Base-by-base conservation (phyloP, 2,797 vertebrate genomes). In the Danio tinwini region DNA sequence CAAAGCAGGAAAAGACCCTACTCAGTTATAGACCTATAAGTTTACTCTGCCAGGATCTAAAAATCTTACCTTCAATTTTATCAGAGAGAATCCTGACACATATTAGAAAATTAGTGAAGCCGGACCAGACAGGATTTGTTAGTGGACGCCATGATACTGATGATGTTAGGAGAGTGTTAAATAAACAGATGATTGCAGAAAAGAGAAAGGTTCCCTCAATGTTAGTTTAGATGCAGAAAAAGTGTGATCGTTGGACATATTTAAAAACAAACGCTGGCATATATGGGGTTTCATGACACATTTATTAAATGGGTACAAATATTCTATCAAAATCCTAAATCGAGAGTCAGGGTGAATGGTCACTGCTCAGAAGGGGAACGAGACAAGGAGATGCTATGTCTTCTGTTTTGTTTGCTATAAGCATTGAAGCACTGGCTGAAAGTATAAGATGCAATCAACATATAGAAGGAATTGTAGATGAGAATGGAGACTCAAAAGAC, bases 401-500 rank as follows among this genome's bases (percentile, higher is more conserved):
- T 39, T 83, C 80, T 11, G 65, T 40, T 17, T 63, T 83, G n/a
- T 83, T 85, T 6, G 39, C 49, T 4, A 49, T 82, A 3, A 76
- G 76, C 11, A 80, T 83, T 56, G 72, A 85, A 52, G 80, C 63
- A 6, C 11, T 81, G 2, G 78, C 82, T 6, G 56, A 85, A 58
- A 7, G 78, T 9, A 81, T 83, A 61, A 79, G 62, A 55, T 45
- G 62, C 16, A 64, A 44, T 12, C 21, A 44, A 44, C 40, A 45
- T 65, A 40, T 81, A 77, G 58, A 82, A 9, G 85, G 74, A 37
- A 82, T 78, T 78, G 14, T 17, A n/a, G 21, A 78, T 61, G 55
- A 78, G 37, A 17, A 6, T 2, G 67, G n/a, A 6, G 45, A 16
- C 21, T 56, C 17, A 59, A 3, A 58, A 73, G 16, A 64, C 64